Conservation (phyloP, 2,797 vertebrate genomes). For the Mallotus villosus region DNA sequence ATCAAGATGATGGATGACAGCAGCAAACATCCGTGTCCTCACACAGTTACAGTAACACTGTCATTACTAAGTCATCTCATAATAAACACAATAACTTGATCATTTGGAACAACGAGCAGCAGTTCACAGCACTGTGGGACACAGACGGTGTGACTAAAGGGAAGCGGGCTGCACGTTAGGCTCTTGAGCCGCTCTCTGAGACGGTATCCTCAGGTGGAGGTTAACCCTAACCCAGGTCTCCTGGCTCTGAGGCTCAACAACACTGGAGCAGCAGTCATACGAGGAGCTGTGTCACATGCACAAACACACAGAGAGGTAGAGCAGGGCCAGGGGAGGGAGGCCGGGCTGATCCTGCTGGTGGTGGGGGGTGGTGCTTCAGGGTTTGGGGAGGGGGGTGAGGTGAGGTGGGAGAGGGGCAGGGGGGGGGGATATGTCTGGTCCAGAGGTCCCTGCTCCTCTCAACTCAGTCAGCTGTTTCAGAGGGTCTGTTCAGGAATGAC, state of each 20-base stretch:
- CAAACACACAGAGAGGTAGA: slow-evolving; percentile 39
- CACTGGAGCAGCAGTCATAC: slow-evolving; percentile 51
- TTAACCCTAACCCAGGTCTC: too few relatives aligned
- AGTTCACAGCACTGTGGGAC: not conserved
- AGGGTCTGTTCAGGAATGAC: slow-evolving; percentile 44
- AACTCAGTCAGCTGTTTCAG: slow-evolving; percentile 9
- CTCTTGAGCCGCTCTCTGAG: slow-evolving; percentile 38
- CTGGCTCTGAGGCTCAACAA: slow-evolving; percentile 43
- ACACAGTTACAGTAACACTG: not conserved
- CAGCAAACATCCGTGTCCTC: not conserved
- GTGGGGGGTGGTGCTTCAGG: slow-evolving; percentile 36
- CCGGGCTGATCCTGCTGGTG: slow-evolving; percentile 39
- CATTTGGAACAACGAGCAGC: not conserved
- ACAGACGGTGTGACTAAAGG: not conserved
- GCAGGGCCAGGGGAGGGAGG: slow-evolving; percentile 27
- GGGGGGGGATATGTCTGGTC: slow-evolving; percentile 28
- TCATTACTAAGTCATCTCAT: not conserved
- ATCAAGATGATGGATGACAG: not conserved
- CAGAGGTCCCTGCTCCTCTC: slow-evolving; percentile 3
- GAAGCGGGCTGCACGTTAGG: not conserved
- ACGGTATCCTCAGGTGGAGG: slow-evolving; percentile 50
- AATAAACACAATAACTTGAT: not conserved
- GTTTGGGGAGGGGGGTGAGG: slow-evolving; percentile 18
- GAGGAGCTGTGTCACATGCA: slow-evolving; percentile 49
- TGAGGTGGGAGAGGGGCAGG: slow-evolving; percentile 29